Evolutionary conservation across 1,140 invertebrate species (phyloP), one percentile per base, ranked within the genome.

Genomic region (Aleiodes sp.): DNA sequence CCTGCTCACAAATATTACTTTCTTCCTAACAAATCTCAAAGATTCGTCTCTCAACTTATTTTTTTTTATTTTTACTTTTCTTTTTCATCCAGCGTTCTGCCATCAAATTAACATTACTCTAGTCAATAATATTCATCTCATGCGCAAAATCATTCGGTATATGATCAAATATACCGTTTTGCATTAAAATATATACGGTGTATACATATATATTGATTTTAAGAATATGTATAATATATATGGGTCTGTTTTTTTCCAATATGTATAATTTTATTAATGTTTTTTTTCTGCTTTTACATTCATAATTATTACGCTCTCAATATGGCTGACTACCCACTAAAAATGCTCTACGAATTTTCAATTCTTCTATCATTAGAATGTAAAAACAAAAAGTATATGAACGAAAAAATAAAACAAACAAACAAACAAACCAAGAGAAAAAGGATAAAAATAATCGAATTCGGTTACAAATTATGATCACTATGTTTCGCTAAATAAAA

Each of bases 301-400:
- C 24, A 59, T 84, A 79, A 80, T 82, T 83, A 80, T 79, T 80
- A 82, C 75, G 78, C 74, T 80, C 68, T 82, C 74, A 75, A 78
- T 84, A 84, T 78, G 79, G 78, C 78, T 82, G 81, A 80, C 81
- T 84, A 84, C 72, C 79, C 81, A 70, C 80, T 83, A 82, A 77
- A 81, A 81, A 79, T 83, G 78, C 77, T 78, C 77, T 82, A 83
- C 75, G 39, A 39, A 60, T 72, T 65, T 78, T 76, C 70, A 74
- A 67, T 39, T 66, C 71, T 72, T 76, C 57, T 67, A 56, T 71
- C 74, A 75, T 75, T 61, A 67, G n/a, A 37, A 39, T 28, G 35
- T 31, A 72, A 72, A 52, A 63, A 71, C 70, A 71, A 24, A 70
- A 60, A 72, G 52, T 35, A 57, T 64, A 62, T 70, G 26, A 35